A percentile compares a stretch with the other conserved stretches of the same genome.
Conservation (phyloP, 1,140 invertebrate genomes). For the Chymomyza costata region DNA sequence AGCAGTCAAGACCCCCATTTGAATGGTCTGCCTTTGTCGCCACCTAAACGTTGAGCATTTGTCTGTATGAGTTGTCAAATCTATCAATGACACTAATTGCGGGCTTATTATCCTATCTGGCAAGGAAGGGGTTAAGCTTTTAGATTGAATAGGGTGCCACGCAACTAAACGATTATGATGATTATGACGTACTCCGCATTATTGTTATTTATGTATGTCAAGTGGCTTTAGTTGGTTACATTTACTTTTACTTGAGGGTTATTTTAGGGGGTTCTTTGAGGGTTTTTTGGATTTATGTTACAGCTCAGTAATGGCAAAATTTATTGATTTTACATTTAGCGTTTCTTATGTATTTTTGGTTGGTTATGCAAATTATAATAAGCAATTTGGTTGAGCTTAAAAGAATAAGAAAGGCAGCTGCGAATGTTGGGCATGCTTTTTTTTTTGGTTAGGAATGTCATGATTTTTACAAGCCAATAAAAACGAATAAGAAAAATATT, state of each 20-base stretch:
- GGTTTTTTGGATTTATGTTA: constrained; percentile 10
- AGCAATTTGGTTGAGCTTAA: too few species aligned
- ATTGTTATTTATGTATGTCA: not conserved
- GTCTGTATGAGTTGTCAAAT: constrained; percentile 33
- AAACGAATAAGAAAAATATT: too few species aligned
- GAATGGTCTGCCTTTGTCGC: too few species aligned
- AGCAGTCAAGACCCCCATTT: too few species aligned
- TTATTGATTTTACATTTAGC: constrained; percentile 34
- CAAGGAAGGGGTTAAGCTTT: too few species aligned
- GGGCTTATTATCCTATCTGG: constrained; percentile 54
- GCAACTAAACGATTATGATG: constrained; percentile 56
- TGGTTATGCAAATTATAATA: too few species aligned
- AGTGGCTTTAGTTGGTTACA: constrained; percentile 1
- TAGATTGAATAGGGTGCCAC: constrained; percentile 24
- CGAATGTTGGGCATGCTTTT: too few species aligned
- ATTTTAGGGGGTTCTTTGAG: too few species aligned
- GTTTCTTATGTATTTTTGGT: not conserved
- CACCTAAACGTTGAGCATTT: too few species aligned
- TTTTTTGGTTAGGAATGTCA: too few species aligned
- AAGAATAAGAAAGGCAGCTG: too few species aligned
- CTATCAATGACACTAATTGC: constrained; percentile 64
- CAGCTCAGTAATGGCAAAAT: not conserved
- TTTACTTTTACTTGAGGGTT: not conserved
- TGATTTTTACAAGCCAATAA: too few species aligned
- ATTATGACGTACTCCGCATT: constrained; percentile 26